phyloP scores from a whole-genome alignment of 2,797 vertebrate species.

The Enteromius unitaeniatus region DNA sequence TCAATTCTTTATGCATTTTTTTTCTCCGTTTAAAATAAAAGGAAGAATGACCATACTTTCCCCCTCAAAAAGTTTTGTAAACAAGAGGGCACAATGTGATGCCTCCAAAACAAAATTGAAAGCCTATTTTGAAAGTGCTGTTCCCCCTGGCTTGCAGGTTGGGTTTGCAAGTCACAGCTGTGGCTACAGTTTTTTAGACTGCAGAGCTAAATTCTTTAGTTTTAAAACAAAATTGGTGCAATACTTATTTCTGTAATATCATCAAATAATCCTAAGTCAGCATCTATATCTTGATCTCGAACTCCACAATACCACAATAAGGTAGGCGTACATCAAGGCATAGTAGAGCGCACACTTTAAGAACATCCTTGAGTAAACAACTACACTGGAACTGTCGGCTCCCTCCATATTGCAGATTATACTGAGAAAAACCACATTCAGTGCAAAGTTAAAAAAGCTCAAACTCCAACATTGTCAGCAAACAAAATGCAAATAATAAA shows the following conservation, averaged over 20 bases:
- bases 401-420: constrained; percentile 86
- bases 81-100: constrained; percentile 91
- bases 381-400: constrained; percentile 91
- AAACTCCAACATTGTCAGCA: constrained; percentile 90
- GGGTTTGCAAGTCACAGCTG: constrained; percentile 97
- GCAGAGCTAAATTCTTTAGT: constrained; percentile 97
- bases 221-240: constrained; percentile 96
- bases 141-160: constrained; percentile 86
- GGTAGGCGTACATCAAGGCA: constrained; percentile 96
- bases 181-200: constrained; percentile 97
- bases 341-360: constrained; percentile 90
- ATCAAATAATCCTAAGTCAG: constrained; percentile 90
- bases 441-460: constrained; percentile 97
- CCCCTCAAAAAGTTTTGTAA: constrained; percentile 93
- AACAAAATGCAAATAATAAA: constrained; percentile 75
- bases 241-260: constrained; percentile 87
- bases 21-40: constrained; percentile 88
- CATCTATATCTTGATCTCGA: constrained; percentile 86
- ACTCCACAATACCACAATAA: constrained; percentile 92
- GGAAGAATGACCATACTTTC: constrained; percentile 97
- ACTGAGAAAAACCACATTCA: constrained; percentile 91
- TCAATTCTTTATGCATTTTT: constrained; percentile 52
- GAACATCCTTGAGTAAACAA: constrained; percentile 98
- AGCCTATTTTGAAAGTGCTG: constrained; percentile 99
- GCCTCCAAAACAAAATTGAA: constrained; percentile 95